Evolutionary conservation across 2,888 invertebrate species (phyloP), one percentile per base, ranked within the genome.

Genomic region (Agrotis puta): DNA sequence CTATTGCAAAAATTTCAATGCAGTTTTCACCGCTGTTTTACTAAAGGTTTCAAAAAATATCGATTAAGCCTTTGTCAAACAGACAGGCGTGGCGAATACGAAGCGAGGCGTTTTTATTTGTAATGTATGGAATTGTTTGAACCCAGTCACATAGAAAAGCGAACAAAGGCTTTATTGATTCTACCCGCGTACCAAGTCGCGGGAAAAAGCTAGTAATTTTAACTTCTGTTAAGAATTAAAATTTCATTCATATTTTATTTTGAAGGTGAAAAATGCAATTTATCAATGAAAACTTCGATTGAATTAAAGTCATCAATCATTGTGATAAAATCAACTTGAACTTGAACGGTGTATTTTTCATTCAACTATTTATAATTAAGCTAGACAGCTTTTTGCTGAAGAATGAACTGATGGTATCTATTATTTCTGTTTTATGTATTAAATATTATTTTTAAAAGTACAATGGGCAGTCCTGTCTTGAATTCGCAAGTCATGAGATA

Each of bases 221-320:
- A 43, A 50, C 6, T 18, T 48, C 0, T 22, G 33, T 47, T 13
- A 63, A 45, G 43, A 63, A 58, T 59, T 24, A 4, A 50, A 58
- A 14, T 16, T 24, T 5, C 13, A 33, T 58, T 22, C 11, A 13
- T 67, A 39, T 16, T 50, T 47, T 16, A 62, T 20, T 62, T 7
- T 16, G 33, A 43, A 63, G 20, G 20, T 61, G 2, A 3, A 51
- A 63, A 61, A 22, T 54, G n/a, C 58, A 48, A 74, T 59, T 24
- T 22, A 53, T 63, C 58, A 74, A 59, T 53, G 24, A 14, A 27
- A 71, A 63, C n/a, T 39, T 51, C 39, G 20, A 50, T 62, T 53
- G 27, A 62, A 75, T 68, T 22, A 27, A 63, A 68, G 43, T 58
- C 27, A 18, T 57, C 53, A 53, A 69, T 69, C 27, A 62, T 57